Conservation (phyloP, 2,888 invertebrate species). For the Metallyticus violacea region DNA sequence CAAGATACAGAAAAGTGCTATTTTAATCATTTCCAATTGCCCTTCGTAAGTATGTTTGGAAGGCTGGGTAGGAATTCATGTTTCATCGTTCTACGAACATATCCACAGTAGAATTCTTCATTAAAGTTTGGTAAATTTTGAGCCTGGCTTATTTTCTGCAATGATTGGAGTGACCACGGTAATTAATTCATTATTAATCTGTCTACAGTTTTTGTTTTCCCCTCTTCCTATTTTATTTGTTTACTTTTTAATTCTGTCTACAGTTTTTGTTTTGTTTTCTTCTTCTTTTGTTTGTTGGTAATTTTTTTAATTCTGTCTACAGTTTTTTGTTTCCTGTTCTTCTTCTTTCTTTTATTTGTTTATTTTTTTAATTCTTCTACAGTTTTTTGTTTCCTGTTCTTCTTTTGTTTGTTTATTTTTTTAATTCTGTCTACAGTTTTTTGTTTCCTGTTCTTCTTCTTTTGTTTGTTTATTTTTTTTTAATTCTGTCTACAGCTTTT, state of each 20-base stretch:
- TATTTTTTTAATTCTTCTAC: neutral
- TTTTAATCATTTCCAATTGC: too few relatives aligned
- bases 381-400: neutral
- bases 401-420: neutral
- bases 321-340: neutral
- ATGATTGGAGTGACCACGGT: too few relatives aligned
- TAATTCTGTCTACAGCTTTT: too few relatives aligned
- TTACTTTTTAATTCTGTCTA: neutral
- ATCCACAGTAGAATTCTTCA: too few relatives aligned
- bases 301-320: neutral
- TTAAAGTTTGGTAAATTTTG: too few relatives aligned
- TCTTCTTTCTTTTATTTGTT: neutral
- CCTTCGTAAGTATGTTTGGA: too few relatives aligned
- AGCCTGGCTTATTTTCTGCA: too few relatives aligned
- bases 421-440: neutral
- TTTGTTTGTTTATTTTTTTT: neutral
- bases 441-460: neutral
- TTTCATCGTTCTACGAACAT: too few relatives aligned
- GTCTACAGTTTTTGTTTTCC: neutral
- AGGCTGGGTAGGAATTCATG: too few relatives aligned
- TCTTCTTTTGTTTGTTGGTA: neutral
- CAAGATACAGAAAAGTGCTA: too few relatives aligned
- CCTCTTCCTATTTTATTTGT: neutral
- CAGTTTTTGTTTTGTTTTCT: neutral
- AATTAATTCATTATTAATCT: too few relatives aligned